A percentile compares a stretch with the other conserved stretches of the same genome.
Conservation (phyloP, 2,888 invertebrate genomes). For the Andrena minutula region DNA sequence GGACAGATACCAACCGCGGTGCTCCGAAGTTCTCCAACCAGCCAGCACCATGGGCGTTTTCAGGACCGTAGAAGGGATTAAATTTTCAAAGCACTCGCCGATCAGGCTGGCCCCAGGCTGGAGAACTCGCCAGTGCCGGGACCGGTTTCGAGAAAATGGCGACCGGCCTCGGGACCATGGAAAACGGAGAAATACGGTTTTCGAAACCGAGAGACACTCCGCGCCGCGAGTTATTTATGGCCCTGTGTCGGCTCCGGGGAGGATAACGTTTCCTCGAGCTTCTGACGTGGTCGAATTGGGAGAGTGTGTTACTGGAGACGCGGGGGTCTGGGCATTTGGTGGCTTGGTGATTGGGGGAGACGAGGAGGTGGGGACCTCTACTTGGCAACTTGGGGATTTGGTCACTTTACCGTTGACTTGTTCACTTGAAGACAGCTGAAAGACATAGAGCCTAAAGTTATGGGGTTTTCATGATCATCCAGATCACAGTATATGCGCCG, state of each 20-base stretch:
- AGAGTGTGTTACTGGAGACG: background rate
- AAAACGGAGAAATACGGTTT: slow-evolving; percentile 22
- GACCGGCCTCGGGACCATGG: background rate
- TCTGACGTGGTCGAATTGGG: background rate
- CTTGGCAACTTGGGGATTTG: no score
- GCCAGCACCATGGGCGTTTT: slow-evolving; percentile 70
- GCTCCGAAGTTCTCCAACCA: slow-evolving; percentile 52
- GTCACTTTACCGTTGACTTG: no score
- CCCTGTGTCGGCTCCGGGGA: background rate
- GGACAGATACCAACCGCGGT: slow-evolving; percentile 72
- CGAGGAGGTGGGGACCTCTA: no score
- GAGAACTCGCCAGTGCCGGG: background rate
- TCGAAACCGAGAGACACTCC: background rate
- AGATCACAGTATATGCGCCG: background rate
- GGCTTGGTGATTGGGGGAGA: background rate
- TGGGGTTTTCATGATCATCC: no score
- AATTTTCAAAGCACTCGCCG: slow-evolving; percentile 57
- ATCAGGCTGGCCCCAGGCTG: slow-evolving; percentile 29
- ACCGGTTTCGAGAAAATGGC: slow-evolving; percentile 55
- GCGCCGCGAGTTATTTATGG: slow-evolving; percentile 18
- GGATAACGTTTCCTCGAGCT: background rate
- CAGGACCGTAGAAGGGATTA: slow-evolving; percentile 68
- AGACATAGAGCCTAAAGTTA: no score
- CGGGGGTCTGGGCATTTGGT: background rate
- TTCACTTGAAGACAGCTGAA: no score